Percentiles rank a stretch among this genome's conserved stretches.
Conservation (phyloP, 1,140 invertebrate species). For the Panagrolaimus sp. region DNA sequence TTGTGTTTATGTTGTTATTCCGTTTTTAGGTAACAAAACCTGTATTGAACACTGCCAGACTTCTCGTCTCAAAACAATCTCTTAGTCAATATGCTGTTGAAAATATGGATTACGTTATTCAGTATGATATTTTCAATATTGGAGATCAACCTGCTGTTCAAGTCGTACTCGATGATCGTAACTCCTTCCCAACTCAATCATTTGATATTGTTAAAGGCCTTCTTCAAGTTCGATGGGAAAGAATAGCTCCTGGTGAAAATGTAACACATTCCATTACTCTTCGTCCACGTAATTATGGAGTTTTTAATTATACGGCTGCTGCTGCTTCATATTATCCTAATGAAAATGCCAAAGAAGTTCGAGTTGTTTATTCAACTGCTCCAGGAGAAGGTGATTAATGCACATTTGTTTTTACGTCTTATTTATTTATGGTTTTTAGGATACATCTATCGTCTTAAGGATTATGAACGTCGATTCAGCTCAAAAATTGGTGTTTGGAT, state of each 20-base stretch:
- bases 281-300: conserved; percentile 78
- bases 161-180: conserved; percentile 54
- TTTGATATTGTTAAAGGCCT: conserved; percentile 57
- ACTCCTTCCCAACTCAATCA: conserved; percentile 56
- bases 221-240: conserved; percentile 47
- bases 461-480: conserved; percentile 95
- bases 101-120: conserved; percentile 88
- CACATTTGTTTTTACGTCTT: conserved; percentile 9
- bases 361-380: conserved; percentile 78
- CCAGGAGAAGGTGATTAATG: conserved; percentile 76
- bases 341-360: conserved; percentile 62
- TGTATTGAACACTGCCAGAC: conserved; percentile 55
- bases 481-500: conserved; percentile 92
- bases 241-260: conserved; percentile 68
- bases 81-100: conserved; percentile 98
- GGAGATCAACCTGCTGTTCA: conserved; percentile 59
- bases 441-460: conserved; percentile 81
- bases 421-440: conserved; percentile 34
- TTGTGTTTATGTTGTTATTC: background rate
- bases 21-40: conserved; percentile 21
- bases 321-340: conserved; percentile 78
- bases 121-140: conserved; percentile 67
- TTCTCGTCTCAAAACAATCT: conserved; percentile 65
- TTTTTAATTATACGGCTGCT: conserved; percentile 93
- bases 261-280: conserved; percentile 87